These are phyloP conservation scores for Lasius fuliginosus DNA, from an alignment of 2,888 invertebrate species.

Conservation along the genomic window DNA sequence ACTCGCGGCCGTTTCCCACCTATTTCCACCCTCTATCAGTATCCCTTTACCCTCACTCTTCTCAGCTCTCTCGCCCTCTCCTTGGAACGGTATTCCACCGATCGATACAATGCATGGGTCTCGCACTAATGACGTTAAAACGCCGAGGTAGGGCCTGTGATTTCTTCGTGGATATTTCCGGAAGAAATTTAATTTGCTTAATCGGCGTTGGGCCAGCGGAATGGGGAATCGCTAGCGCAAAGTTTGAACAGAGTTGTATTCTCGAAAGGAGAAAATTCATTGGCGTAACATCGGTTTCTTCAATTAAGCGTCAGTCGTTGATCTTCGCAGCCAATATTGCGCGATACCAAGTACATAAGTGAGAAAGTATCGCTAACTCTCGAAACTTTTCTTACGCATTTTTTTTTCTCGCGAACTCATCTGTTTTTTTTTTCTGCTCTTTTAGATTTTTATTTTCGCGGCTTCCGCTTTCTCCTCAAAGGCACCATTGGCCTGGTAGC, in stretches of 20 bases:
- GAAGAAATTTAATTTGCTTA: slow-evolving; percentile 84
- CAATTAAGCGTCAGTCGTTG: slow-evolving; percentile 62
- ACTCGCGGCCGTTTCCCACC: slow-evolving; percentile 53
- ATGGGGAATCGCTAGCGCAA: slow-evolving; percentile 63
- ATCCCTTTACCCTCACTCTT: slow-evolving; percentile 35
- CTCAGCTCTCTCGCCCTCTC: slow-evolving; percentile 57
- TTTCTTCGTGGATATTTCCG: slow-evolving; percentile 81
- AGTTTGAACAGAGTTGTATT: slow-evolving; percentile 81
- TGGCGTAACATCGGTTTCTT: slow-evolving; percentile 76
- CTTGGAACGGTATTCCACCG: slow-evolving; percentile 44
- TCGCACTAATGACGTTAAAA: slow-evolving; percentile 79
- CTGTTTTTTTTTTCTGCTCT: not conserved
- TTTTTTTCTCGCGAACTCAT: not conserved
- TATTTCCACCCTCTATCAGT: slow-evolving; percentile 40
- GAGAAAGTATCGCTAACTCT: slow-evolving; percentile 27
- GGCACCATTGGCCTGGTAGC: not conserved
- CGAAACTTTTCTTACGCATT: not conserved
- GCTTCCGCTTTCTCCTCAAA: not conserved
- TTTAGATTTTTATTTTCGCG: not conserved
- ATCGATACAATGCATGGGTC: slow-evolving; percentile 75
- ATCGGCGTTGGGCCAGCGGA: slow-evolving; percentile 76
- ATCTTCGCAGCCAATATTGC: slow-evolving; percentile 63
- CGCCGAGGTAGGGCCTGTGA: slow-evolving; percentile 73
- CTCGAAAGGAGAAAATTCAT: slow-evolving; percentile 80
- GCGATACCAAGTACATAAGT: slow-evolving; percentile 45